Evolutionary conservation across 2,113 vertebrate species (phyloP), one percentile per base, ranked within the genome.

Genomic region (Daboia siamensis): DNA sequence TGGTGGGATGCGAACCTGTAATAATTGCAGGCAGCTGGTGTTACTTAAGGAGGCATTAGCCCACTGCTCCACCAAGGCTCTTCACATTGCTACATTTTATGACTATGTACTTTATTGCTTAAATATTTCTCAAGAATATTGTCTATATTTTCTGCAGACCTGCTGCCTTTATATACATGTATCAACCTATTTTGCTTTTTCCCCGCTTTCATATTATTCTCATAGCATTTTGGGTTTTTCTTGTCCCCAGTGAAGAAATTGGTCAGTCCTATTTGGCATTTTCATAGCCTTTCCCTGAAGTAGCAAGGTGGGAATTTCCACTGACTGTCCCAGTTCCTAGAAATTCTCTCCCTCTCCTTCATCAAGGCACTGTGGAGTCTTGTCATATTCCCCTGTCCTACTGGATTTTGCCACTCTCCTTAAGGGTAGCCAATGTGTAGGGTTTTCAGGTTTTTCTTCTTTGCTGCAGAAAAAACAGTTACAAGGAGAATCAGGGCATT

Each of bases 401-500:
- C 64, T 33, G 33, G 12, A n/a, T n/a, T 74, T 33, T 74, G n/a
- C 64, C 5, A 33, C 13, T 64, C 3, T 61, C n/a, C n/a, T 20
- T 2, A 7, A 74, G 1, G 20, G n/a, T 39, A n/a, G n/a, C 13
- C n/a, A 74, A 15, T 33, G 6, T 74, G n/a, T 74, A 7, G 69
- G 0, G 20, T 39, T 39, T 20, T 74, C n/a, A 7, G 0, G 0
- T 20, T 74, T 74, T 74, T 74, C 69, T 74, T 74, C 69, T 74
- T 74, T 33, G 15, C 69, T 56, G 55, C 5, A 74, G 69, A 2
- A 56, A 56, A 56, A 56, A 20, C 15, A 39, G 5, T 7, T 39
- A 74, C 69, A 74, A 74, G n/a, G n/a, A 74, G 15, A 91, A 29
- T 69, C 33, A 84, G n/a, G 92, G 86, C 93, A 93, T 91, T 55